Percentiles rank a stretch among this genome's conserved stretches.
Evolutionary conservation across 2,888 invertebrate species (phyloP).

Genomic region (Lasius fuliginosus): DNA sequence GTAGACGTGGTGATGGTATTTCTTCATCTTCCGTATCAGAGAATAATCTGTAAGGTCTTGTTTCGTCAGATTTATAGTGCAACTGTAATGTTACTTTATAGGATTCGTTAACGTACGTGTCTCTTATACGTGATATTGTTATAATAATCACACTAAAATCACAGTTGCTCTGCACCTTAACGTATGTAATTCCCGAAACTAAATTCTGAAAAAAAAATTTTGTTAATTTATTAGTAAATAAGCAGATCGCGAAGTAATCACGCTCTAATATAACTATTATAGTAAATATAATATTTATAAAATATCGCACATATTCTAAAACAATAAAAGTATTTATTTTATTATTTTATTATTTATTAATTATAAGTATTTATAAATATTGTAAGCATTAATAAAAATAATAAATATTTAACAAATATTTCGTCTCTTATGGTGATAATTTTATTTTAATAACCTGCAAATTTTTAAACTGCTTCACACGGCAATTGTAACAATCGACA

Average conservation of each 20-base stretch:
- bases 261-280: too few relatives aligned
- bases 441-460: conserved; percentile 2
- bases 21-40: neutral
- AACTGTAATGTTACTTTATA: neutral
- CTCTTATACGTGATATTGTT: neutral
- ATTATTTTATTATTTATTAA: neutral
- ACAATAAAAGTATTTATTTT: neutral
- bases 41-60: neutral
- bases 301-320: too few relatives aligned
- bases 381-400: too few relatives aligned
- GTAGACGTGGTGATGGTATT: neutral
- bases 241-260: too few relatives aligned
- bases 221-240: neutral
- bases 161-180: neutral
- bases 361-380: too few relatives aligned
- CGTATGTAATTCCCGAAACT: neutral
- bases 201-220: neutral
- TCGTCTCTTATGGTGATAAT: neutral
- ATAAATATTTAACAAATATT: neutral
- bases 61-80: neutral
- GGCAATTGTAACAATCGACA: neutral
- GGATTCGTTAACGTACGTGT: neutral
- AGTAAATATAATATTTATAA: too few relatives aligned
- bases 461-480: neutral
- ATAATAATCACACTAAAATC: neutral